Evolutionary conservation across 2,888 invertebrate genomes (phyloP), one percentile per base, ranked within the genome.

Genomic region (Drosophila prostipennis): DNA sequence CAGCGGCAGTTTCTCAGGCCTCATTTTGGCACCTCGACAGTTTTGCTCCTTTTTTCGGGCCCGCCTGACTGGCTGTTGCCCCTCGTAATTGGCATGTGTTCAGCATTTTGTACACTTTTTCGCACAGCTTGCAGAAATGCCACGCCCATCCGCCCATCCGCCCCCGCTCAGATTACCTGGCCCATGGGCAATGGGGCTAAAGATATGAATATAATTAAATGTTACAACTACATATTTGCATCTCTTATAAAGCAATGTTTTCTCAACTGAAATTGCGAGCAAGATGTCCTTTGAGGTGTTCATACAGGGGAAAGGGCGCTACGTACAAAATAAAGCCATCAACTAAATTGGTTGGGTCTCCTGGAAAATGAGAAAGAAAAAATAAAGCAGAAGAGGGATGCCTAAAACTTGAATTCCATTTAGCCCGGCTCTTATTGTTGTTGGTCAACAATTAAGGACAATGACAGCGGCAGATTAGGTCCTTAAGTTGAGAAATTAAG

Each of bases 181-280:
- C 80, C 80, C 87, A 37, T 34, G 37, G 65, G 55, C 55, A 68
- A 68, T 68, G 65, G 56, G 71, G 65, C 86, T 79, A 79, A 81
- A 82, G 82, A 82, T 82, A 82, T 82, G 82, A 87, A 82, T 82
- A 82, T 82, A 82, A 82, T 87, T 82, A 82, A 82, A 82, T 82
- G 82, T 85, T 76, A 82, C 86, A 87, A 87, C 82, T 82, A 82
- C 82, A 87, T 87, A 87, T 85, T 84, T 80, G 80, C 68, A 72
- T 77, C 63, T 79, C 71, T 60, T 71, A 75, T 61, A 77, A 73
- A 71, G 80, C 72, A 64, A 74, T 87, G 85, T 87, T 75, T 71
- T 13, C 39, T 45, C 73, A 10, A 13, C 7, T 10, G 13, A 29
- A n/a, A 46, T 14, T 13, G 14, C 3, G 37, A 29, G 37, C 23